Percentiles rank a stretch among this genome's conserved stretches.
These are phyloP conservation scores for Carcharodon carcharias DNA, from an alignment of 2,797 vertebrate genomes.

Conservation along the genomic window DNA sequence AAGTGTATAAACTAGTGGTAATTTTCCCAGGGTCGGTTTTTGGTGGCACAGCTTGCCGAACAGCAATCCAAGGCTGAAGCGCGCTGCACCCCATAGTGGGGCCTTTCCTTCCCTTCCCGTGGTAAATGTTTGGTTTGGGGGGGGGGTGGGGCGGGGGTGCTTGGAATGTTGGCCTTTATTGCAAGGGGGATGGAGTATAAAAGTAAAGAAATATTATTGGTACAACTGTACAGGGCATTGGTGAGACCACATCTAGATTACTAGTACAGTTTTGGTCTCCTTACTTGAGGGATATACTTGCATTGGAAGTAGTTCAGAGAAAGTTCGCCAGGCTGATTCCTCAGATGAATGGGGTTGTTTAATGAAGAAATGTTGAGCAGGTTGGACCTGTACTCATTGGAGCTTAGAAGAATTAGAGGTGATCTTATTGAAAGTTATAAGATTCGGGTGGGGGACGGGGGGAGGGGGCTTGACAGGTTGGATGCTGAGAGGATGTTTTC, in stretches of 20 bases:
- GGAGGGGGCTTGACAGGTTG: too few species aligned
- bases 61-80: not conserved
- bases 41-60: too few species aligned
- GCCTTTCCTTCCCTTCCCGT: not conserved
- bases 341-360: not conserved
- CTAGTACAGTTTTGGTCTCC: not conserved
- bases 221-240: not conserved
- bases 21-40: not conserved
- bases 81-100: too few species aligned
- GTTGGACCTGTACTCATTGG: not conserved
- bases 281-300: not conserved
- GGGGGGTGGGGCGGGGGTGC: too few species aligned
- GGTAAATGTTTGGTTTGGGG: not conserved
- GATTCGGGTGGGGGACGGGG: too few species aligned
- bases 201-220: not conserved
- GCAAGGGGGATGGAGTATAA: not conserved
- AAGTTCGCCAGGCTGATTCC: not conserved
- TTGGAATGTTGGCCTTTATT: not conserved
- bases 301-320: not conserved
- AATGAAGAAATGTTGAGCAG: not conserved
- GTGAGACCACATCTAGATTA: not conserved
- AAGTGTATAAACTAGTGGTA: not conserved
- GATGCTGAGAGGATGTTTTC: too few species aligned
- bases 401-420: not conserved
- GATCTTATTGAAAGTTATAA: not conserved